Evolutionary conservation across 1,140 invertebrate species (phyloP).

Genomic region (Drosophila bipectinata): DNA sequence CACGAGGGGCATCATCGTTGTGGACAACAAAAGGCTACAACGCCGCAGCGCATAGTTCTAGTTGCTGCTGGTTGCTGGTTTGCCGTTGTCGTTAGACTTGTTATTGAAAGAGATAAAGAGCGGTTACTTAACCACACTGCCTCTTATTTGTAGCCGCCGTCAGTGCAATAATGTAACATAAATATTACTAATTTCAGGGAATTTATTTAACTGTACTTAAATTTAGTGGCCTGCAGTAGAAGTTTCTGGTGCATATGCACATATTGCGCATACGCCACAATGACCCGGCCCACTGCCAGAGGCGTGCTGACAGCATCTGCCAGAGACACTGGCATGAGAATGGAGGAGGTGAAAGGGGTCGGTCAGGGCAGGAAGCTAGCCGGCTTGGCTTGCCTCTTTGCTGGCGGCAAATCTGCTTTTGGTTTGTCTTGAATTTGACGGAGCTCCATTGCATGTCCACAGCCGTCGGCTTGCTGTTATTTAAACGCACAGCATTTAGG

Average conservation of each 20-base stretch:
- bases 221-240: conserved; percentile 69
- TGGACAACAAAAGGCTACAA: conserved; percentile 20
- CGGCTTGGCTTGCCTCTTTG: not conserved
- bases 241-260: conserved; percentile 16
- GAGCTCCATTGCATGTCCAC: conserved; percentile 62
- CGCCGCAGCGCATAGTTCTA: conserved; percentile 53
- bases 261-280: conserved; percentile 72
- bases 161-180: conserved; percentile 73
- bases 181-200: conserved; percentile 79
- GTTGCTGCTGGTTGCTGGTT: conserved; percentile 29
- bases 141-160: conserved; percentile 59
- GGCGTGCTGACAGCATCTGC: conserved; percentile 71
- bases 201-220: conserved; percentile 79
- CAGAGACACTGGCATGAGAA: conserved; percentile 10
- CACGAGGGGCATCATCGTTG: conserved; percentile 18
- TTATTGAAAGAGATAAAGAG: conserved; percentile 81
- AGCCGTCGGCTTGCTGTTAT: conserved; percentile 59
- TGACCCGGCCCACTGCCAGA: conserved; percentile 47
- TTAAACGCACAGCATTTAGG: conserved; percentile 78
- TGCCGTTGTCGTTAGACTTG: conserved; percentile 74
- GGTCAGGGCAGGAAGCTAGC: not conserved
- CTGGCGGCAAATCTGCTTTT: conserved; percentile 66
- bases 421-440: conserved; percentile 66
- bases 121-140: conserved; percentile 76
- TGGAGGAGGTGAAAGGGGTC: not conserved